These are phyloP conservation scores for Loxodonta africana DNA, from an alignment of 2,113 vertebrate genomes.

Conservation along the genomic window DNA sequence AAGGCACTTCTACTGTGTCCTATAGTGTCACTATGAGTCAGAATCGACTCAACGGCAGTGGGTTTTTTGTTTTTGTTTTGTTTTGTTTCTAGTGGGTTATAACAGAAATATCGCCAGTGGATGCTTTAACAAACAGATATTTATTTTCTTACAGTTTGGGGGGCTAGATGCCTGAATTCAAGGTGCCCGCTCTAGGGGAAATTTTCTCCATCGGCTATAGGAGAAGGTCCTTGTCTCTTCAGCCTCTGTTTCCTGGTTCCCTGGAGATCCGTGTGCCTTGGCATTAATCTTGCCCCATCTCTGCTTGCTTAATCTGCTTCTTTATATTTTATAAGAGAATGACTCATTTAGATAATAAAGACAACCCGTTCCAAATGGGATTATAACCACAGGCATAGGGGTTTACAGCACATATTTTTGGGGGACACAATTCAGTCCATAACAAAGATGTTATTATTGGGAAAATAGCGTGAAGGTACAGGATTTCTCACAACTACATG, in stretches of 20 bases:
- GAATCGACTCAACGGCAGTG: too few relatives aligned
- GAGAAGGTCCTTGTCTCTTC: background rate
- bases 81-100: too few relatives aligned
- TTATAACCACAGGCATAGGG: background rate
- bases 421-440: too few relatives aligned
- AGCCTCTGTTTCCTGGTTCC: background rate
- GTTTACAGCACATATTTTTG: too few relatives aligned
- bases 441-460: background rate
- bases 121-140: background rate
- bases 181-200: background rate
- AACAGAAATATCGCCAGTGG: background rate
- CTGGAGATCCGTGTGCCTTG: background rate
- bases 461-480: background rate
- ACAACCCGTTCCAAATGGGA: background rate
- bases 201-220: background rate
- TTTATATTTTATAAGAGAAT: background rate
- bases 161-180: background rate
- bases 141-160: background rate
- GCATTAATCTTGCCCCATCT: background rate
- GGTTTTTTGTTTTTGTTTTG: too few relatives aligned
- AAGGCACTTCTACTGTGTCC: too few relatives aligned
- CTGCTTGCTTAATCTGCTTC: background rate
- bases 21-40: too few relatives aligned
- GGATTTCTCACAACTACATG: background rate
- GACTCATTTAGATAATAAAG: background rate